These are phyloP conservation scores for Arnoldichthys spilopterus DNA, from an alignment of 2,797 vertebrate species.

Conservation along the genomic window DNA sequence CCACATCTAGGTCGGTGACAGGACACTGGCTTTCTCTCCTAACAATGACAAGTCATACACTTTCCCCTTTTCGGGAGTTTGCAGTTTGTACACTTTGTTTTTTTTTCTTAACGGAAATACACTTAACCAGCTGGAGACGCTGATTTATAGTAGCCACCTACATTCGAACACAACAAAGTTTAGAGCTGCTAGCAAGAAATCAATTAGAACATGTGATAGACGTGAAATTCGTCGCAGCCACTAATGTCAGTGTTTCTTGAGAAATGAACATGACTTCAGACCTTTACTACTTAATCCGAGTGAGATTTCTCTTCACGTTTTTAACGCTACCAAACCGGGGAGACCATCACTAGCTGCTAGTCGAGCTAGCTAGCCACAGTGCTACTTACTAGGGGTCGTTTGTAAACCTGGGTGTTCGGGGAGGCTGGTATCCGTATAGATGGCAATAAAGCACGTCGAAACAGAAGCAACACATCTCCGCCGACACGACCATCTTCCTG, in stretches of 20 bases:
- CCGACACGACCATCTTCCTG: constrained; percentile 96
- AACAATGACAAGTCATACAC: not conserved
- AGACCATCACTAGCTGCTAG: constrained; percentile 12
- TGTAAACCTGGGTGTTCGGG: constrained; percentile 98
- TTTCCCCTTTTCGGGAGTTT: not conserved
- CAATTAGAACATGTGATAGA: not conserved
- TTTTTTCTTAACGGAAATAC: not conserved
- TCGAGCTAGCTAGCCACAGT: constrained; percentile 23
- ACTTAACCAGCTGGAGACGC: not conserved
- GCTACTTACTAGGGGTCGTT: constrained; percentile 95
- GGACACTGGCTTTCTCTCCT: not conserved
- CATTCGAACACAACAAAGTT: not conserved
- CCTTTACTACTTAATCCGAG: not conserved
- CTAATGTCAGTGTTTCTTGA: not conserved
- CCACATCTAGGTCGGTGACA: not conserved
- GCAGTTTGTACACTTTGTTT: not conserved
- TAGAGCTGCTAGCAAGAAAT: not conserved
- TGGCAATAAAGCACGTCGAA: constrained; percentile 99
- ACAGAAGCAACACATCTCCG: constrained; percentile 99
- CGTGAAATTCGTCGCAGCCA: too few relatives aligned
- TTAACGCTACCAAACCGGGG: not conserved
- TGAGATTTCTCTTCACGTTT: not conserved
- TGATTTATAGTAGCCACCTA: not conserved
- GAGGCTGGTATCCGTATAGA: constrained; percentile 98
- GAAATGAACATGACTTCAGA: not conserved